A percentile compares a stretch with the other conserved stretches of the same genome.
These are phyloP conservation scores for Pelodiscus sinensis DNA, from an alignment of 2,113 vertebrate species.

Conservation along the genomic window DNA sequence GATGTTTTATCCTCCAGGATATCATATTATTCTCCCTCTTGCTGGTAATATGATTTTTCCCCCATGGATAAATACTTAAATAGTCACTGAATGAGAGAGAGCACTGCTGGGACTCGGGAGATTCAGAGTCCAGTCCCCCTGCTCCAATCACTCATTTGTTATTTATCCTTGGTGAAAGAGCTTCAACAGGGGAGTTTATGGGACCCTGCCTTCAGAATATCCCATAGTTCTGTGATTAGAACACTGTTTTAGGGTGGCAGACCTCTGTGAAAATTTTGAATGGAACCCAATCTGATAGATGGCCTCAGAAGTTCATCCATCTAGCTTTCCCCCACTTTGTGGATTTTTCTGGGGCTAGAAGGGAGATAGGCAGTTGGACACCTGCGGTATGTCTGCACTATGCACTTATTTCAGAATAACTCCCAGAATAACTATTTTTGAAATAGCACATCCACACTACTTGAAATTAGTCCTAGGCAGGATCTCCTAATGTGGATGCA, in stretches of 20 bases:
- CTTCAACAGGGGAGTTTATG: background rate
- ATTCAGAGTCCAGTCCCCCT: background rate
- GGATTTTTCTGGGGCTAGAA: background rate
- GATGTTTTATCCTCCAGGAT: background rate
- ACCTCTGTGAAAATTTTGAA: background rate
- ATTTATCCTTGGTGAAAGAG: background rate
- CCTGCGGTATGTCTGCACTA: too few relatives aligned
- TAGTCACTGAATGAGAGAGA: background rate
- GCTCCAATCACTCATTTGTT: background rate
- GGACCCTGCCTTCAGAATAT: background rate
- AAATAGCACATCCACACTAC: too few relatives aligned
- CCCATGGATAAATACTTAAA: background rate
- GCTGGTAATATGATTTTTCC: background rate
- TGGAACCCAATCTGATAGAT: background rate
- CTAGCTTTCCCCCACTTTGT: background rate
- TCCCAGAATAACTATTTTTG: too few relatives aligned
- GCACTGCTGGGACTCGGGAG: background rate
- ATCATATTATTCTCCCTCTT: background rate
- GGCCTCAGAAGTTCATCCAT: background rate
- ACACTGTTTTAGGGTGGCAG: background rate
- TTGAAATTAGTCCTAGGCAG: too few relatives aligned
- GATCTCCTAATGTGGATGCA: too few relatives aligned
- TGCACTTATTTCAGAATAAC: too few relatives aligned
- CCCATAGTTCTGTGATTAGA: background rate
- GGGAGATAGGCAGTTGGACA: too few relatives aligned